phyloP scores from a whole-genome alignment of 1,140 invertebrate species.

The Lordiphosa clarofinis region DNA sequence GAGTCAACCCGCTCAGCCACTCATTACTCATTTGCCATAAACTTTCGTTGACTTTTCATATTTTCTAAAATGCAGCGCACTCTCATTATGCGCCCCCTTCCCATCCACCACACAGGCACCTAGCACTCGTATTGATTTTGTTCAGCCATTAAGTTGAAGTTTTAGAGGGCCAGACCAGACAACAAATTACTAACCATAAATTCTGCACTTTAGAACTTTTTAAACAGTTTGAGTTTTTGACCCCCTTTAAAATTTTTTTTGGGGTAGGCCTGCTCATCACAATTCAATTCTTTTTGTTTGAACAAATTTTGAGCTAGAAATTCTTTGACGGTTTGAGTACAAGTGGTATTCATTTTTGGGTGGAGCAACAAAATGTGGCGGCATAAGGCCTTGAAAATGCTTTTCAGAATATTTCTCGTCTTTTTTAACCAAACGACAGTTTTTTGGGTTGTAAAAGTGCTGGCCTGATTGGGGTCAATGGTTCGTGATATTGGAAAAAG shows the following conservation, averaged over 20 bases:
- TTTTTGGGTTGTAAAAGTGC: slow-evolving; percentile 39
- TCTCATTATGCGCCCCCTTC: slow-evolving; percentile 41
- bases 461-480: slow-evolving; percentile 51
- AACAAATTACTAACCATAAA: slow-evolving; percentile 70
- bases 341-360: background rate
- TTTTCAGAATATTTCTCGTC: slow-evolving; percentile 35
- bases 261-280: background rate
- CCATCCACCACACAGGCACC: no score
- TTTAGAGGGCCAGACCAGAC: slow-evolving; percentile 40
- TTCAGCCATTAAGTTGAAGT: slow-evolving; percentile 53
- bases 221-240: slow-evolving; percentile 41
- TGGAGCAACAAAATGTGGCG: slow-evolving; percentile 56
- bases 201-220: slow-evolving; percentile 74
- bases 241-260: no score
- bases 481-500: slow-evolving; percentile 35
- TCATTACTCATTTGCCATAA: slow-evolving; percentile 75
- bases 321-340: background rate
- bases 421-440: slow-evolving; percentile 27
- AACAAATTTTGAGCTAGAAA: slow-evolving; percentile 14
- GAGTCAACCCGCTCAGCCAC: slow-evolving; percentile 54
- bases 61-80: slow-evolving; percentile 59
- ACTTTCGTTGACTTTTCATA: slow-evolving; percentile 73
- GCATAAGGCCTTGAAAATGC: slow-evolving; percentile 46
- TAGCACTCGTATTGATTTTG: slow-evolving; percentile 58
- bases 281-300: background rate